Conservation (phyloP, 2,888 invertebrate species). For the Operophtera brumata region DNA sequence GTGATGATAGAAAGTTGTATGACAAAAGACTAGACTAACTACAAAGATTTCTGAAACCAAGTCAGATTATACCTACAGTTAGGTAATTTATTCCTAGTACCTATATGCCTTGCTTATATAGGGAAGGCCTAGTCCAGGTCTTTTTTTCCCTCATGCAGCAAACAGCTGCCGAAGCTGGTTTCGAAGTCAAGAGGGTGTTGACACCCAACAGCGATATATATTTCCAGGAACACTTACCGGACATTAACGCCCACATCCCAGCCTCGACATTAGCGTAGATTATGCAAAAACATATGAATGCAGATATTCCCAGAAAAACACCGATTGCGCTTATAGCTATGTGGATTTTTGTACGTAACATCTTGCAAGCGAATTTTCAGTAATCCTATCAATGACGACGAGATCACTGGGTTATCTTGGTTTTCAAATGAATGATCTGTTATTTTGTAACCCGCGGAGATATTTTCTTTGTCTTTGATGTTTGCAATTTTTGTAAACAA, state of each 20-base stretch:
- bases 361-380: constrained; percentile 30
- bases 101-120: too few species aligned
- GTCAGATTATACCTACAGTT: too few species aligned
- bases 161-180: too few species aligned
- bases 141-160: too few species aligned
- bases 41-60: too few species aligned
- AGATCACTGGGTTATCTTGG: not conserved
- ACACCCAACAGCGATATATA: too few species aligned
- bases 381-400: not conserved
- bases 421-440: too few species aligned
- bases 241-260: constrained; percentile 73
- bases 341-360: constrained; percentile 68
- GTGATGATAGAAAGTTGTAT: too few species aligned
- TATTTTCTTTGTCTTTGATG: not conserved
- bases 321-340: constrained; percentile 66
- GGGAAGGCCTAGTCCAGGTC: too few species aligned
- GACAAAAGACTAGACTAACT: too few species aligned
- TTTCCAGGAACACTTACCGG: constrained; percentile 52
- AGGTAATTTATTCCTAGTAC: too few species aligned
- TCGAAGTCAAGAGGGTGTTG: not conserved
- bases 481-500: not conserved
- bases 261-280: constrained; percentile 73
- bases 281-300: constrained; percentile 74
- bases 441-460: not conserved
- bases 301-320: constrained; percentile 61